Evolutionary conservation across 1,140 invertebrate species (phyloP), one percentile per base, ranked within the genome.

Genomic region (Lepidurus couesii): DNA sequence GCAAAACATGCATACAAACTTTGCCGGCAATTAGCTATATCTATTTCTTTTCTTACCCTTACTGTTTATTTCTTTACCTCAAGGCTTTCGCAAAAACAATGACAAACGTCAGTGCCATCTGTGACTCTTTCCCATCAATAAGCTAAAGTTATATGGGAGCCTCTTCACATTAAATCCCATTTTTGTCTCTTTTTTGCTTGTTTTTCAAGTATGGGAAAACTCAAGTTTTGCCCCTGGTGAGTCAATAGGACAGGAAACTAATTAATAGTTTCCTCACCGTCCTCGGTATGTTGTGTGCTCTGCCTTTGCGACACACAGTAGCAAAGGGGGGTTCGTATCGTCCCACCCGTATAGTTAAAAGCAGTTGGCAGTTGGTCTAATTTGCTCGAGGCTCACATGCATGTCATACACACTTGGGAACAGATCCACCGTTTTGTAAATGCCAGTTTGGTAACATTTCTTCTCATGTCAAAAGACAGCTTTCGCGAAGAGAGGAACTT

Each of bases 231-330:
- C 21, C 47, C 47, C 47, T 65, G 47, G 3, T 7, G 21, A 65
- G 47, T 65, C 47, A 65, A 65, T 65, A 21, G 53, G 53, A 65
- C 53, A 11, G 21, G 53, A 65, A 65, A 65, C 53, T 65, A 65
- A 65, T 65, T 65, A 65, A 65, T 65, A 65, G 53, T 65, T 65
- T 65, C 53, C 21, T 65, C 53, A 13, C 53, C 0, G 21, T 21
- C 21, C 53, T 65, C 21, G 53, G 6, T 21, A 13, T 65, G 7
- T 7, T 65, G 53, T 21, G 16, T 65, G 53, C 34, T 34, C 34
- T 65, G 53, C 53, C 53, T 65, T 16, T 10, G n/a, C 53, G 53
- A 65, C 53, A 21, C 53, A 65, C 16, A 7, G 8, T 21, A 65
- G 4, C 34, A 34, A 26, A 34, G 34, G 2, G 34, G 34, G 34